These are phyloP conservation scores for Oasisia sp. DNA, from an alignment of 2,888 invertebrate species.

Conservation along the genomic window DNA sequence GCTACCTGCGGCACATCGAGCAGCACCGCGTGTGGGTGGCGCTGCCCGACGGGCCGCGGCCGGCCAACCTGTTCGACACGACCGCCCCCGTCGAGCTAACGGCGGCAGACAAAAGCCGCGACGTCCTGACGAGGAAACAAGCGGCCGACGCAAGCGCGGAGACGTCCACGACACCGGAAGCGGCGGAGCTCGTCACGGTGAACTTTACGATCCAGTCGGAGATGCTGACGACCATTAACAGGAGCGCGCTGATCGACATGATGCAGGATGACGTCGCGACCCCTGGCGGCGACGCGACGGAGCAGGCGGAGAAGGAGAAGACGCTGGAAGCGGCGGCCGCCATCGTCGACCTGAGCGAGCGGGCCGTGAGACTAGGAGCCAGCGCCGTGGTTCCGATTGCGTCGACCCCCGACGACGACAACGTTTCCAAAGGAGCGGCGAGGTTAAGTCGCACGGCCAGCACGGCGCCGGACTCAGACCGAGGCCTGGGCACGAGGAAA, in stretches of 20 bases:
- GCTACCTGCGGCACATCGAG: slow-evolving; percentile 27
- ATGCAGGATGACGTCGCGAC: background rate
- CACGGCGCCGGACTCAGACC: background rate
- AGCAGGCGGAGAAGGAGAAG: background rate
- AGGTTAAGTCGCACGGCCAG: background rate
- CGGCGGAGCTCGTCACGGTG: background rate
- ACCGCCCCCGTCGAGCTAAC: background rate
- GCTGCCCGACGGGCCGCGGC: background rate
- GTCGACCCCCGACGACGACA: background rate
- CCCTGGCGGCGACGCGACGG: background rate
- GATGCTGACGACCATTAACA: background rate
- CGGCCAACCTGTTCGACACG: background rate
- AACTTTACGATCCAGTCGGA: background rate
- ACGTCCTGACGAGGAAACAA: background rate
- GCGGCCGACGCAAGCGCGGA: background rate
- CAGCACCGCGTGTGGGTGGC: slow-evolving; percentile 34
- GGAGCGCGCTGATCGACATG: slow-evolving; percentile 10
- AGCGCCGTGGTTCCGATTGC: background rate
- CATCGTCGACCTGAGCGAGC: slow-evolving; percentile 12
- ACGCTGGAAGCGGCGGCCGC: slow-evolving; percentile 12
- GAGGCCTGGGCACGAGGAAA: background rate
- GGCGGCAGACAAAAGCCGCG: background rate
- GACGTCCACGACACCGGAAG: background rate
- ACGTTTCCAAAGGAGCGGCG: background rate
- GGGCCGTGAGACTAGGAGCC: background rate